Conservation (phyloP, 2,797 vertebrate genomes). For the Anisognathus igniventris region DNA sequence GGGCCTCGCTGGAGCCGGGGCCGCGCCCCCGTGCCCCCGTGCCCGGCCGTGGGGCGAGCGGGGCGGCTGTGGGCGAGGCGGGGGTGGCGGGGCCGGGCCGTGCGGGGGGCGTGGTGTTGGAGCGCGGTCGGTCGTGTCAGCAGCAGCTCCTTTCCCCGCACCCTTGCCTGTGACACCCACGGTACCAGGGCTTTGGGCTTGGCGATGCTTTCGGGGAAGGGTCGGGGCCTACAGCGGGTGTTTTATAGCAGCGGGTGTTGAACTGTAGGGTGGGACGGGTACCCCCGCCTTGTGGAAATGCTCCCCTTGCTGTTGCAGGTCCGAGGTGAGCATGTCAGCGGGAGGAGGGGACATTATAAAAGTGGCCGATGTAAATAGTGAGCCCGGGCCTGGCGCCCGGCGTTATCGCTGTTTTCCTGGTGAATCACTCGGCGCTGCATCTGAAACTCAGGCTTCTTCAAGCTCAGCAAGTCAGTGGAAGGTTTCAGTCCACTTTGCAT, state of each 20-base stretch:
- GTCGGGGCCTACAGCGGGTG: neutral
- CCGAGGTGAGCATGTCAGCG: neutral
- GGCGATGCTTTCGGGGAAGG: neutral
- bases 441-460: neutral
- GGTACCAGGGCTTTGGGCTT: fast-evolving
- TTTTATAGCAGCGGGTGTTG: neutral
- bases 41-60: neutral
- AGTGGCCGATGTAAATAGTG: neutral
- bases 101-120: no score
- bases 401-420: neutral
- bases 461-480: neutral
- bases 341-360: neutral
- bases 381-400: neutral
- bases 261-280: neutral
- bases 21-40: no score
- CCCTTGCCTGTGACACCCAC: neutral
- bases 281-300: neutral
- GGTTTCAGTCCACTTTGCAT: fast-evolving
- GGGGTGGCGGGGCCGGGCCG: no score
- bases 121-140: neutral
- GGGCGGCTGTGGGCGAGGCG: neutral
- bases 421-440: neutral
- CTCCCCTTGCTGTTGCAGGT: neutral
- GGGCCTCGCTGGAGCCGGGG: neutral
- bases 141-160: fast-evolving